Evolutionary conservation across 1,140 invertebrate species (phyloP).

Genomic region (Lordiphosa clarofinis): DNA sequence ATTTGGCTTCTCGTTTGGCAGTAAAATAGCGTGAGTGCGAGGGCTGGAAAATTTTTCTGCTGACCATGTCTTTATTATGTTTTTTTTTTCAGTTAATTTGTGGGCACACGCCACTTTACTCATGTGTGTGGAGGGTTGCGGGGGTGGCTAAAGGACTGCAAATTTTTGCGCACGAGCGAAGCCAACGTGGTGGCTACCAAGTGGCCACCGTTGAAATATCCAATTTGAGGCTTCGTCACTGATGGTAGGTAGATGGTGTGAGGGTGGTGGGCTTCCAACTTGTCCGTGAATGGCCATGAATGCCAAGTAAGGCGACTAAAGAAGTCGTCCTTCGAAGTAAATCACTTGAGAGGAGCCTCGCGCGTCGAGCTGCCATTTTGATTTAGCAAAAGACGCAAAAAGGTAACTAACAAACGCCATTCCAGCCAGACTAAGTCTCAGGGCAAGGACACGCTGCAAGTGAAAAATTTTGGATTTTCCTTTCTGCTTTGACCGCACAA

Average conservation of each 20-base stretch:
- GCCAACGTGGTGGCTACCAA: slow-evolving; percentile 38
- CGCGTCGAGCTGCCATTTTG: slow-evolving; percentile 66
- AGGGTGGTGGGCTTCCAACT: neutral
- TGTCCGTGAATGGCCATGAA: slow-evolving; percentile 53
- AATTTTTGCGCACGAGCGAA: slow-evolving; percentile 73
- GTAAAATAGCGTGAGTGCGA: too few relatives aligned
- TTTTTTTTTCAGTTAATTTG: slow-evolving; percentile 63
- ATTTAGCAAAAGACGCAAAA: slow-evolving; percentile 71
- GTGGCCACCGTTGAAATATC: slow-evolving; percentile 49
- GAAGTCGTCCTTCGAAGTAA: slow-evolving; percentile 67
- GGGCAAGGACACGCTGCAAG: slow-evolving; percentile 19
- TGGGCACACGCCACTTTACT: slow-evolving; percentile 47
- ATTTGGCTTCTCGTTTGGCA: neutral
- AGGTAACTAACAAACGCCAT: slow-evolving; percentile 70
- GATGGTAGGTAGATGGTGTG: neutral
- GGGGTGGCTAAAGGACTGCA: slow-evolving; percentile 37
- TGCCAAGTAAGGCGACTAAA: slow-evolving; percentile 69
- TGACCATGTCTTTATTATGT: slow-evolving; percentile 73
- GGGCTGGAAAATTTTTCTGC: slow-evolving; percentile 41
- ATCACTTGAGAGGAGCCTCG: slow-evolving; percentile 61
- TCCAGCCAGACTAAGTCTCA: slow-evolving; percentile 20
- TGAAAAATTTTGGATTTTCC: slow-evolving; percentile 31
- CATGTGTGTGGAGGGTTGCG: slow-evolving; percentile 30
- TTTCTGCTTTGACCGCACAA: slow-evolving; percentile 73
- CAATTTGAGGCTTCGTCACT: slow-evolving; percentile 51